Evolutionary conservation across 1,140 invertebrate species (phyloP).

Genomic region (Rhyzopertha dominica): DNA sequence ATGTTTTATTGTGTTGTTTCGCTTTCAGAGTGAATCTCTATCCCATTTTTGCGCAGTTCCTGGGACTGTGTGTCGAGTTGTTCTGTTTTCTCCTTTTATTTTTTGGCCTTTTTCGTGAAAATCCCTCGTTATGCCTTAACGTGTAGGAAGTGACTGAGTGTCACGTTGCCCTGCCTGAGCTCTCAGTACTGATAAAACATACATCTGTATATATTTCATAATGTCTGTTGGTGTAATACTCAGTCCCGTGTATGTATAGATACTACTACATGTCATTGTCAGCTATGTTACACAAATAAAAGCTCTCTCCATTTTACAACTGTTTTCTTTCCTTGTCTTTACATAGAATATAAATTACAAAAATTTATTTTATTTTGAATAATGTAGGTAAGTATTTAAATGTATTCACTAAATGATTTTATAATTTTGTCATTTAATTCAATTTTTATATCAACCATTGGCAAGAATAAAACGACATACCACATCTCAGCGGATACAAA

Average conservation of each 20-base stretch:
- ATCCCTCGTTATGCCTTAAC: constrained; percentile 38
- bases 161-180: constrained; percentile 21
- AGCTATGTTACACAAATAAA: constrained; percentile 47
- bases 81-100: constrained; percentile 15
- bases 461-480: no score
- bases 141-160: constrained; percentile 28
- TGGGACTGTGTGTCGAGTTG: constrained; percentile 27
- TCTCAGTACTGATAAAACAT: constrained; percentile 39
- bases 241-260: constrained; percentile 46
- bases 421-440: no score
- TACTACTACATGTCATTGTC: constrained; percentile 47
- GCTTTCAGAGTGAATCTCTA: constrained; percentile 41
- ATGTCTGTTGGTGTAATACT: constrained; percentile 46
- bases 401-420: no score
- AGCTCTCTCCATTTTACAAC: constrained; percentile 45
- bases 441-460: no score
- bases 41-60: constrained; percentile 22
- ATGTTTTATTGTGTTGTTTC: constrained; percentile 36
- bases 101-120: constrained; percentile 10
- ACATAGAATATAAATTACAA: no score
- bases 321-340: constrained; percentile 36
- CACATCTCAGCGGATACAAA: no score
- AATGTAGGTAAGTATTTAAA: no score
- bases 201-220: constrained; percentile 45
- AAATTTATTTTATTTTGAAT: no score